Base-by-base conservation (phyloP, 64 coral and sea anemone genomes). In the Catalaphyllia jardinei region DNA sequence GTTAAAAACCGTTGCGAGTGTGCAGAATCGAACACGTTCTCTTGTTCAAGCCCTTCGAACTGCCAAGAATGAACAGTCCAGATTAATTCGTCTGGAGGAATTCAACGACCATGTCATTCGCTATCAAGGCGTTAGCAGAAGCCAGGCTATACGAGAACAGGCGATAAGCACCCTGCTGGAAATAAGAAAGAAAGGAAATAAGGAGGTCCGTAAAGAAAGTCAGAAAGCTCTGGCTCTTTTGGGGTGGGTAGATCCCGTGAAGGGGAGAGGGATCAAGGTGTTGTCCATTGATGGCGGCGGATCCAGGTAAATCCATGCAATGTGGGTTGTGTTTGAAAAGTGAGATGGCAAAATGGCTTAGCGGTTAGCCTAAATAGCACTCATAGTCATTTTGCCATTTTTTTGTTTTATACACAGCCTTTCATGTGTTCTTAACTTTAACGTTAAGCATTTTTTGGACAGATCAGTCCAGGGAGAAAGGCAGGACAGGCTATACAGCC, bases 271-370 rank as follows among this genome's bases (percentile, higher is more conserved):
- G 4, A 93, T 98, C 62, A 94, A 90, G 28, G 89, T 98, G 12
- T 71, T 98, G 20, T 89, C 88, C 7, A 98, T 98, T 84, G 96
- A 98, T 87, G 96, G 96, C 11, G 96, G 96, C 14, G 96, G 96
- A 2, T 94, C 96, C 79, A 94, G 96, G 96, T 94, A 87, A 76
- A 29, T 67, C 11, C 13, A 46, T 46, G 42, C 33, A 35, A 35
- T 35, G 33, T 35, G 33, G 33, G 33, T 1, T 35, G 33, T 35
- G 33, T 35, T 35, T 35, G 3, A 35, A 35, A 35, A 35, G 33
- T 35, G 3, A 35, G 3, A 35, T 35, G 33, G 33, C 33, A 35
- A 35, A 35, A 35, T 35, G 33, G 33, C 33, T 35, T 35, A 35
- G 33, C 33, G 3, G 33, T 35, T 35, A 35, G 33, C 33, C 33